phyloP scores from a whole-genome alignment of 1,140 invertebrate genomes.

The Bombus picipes region DNA sequence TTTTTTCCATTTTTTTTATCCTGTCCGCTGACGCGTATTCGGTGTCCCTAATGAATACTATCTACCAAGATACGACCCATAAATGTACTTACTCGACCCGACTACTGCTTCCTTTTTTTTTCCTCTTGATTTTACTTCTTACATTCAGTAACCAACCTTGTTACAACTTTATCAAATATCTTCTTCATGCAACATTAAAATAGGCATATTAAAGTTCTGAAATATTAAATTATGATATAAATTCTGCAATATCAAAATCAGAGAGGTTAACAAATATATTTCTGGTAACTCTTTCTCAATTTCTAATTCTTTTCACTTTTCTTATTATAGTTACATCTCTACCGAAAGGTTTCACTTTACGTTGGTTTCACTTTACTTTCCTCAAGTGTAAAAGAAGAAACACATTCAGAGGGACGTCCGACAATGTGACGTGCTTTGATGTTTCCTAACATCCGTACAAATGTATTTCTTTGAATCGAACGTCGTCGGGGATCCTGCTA shows the following conservation, averaged over 20 bases:
- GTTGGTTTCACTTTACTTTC: background rate
- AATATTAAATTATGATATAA: background rate
- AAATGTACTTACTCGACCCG: slow-evolving; percentile 38
- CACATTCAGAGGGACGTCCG: background rate
- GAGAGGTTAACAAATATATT: background rate
- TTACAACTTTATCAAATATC: background rate
- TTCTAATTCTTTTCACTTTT: background rate
- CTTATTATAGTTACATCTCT: no score
- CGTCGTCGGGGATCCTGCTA: background rate
- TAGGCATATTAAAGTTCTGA: background rate
- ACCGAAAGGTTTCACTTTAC: no score
- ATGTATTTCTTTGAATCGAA: slow-evolving; percentile 41
- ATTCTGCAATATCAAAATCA: background rate
- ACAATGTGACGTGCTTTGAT: slow-evolving; percentile 26
- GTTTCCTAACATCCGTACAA: slow-evolving; percentile 14
- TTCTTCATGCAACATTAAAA: background rate
- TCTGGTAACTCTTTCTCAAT: background rate
- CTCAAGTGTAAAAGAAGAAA: background rate
- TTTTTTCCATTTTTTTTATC: slow-evolving; percentile 45
- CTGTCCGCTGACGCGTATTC: slow-evolving; percentile 28
- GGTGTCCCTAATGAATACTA: slow-evolving; percentile 55
- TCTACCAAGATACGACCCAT: slow-evolving; percentile 42
- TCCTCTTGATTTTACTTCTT: slow-evolving; percentile 3
- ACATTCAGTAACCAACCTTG: background rate
- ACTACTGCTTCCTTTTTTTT: slow-evolving; percentile 26